Base-by-base conservation (phyloP, 2,888 invertebrate species). In the Lissocephala sabroskyi region DNA sequence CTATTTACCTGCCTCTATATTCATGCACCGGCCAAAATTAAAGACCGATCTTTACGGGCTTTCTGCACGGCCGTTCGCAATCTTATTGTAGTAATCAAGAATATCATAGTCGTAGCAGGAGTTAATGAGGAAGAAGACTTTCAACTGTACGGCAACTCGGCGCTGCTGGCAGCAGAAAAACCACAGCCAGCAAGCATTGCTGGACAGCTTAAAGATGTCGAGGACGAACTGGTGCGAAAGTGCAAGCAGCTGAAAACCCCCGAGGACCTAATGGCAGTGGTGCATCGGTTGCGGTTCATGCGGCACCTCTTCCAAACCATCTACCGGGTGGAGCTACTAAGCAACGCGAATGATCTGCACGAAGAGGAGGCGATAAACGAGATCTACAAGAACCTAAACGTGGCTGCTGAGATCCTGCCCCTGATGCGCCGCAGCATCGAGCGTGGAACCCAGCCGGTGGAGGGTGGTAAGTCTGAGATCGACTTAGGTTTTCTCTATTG, bases 111-210 rank as follows among this genome's bases (percentile, higher is more conserved):
- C 80, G 93, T 93, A 74, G 95, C 94, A 17, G 89, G 91, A 82
- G 95, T 96, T 10, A 95, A 92, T 84, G 95, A 96, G 85, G 95
- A 98, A 85, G 98, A 98, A 86, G 98, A 98, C 82, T 98, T 98
- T 82, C 96, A 98, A 83, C 91, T 84, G n/a, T 84, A 95, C 17
- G 92, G 95, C 85, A 91, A 92, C 37, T 97, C 97, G 79, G 95
- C 96, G 35, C 96, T 96, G 83, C 86, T 88, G 56, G 85, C 87
- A 1, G 86, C 86, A 49, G 90, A 91, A 28, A 94, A 96, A 80
- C 62, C 78, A 0, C 77, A 71, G 5, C 91, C 92, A 2, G 94
- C 96, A 66, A 89, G 90, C 49, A 92, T 92, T 46, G 88, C 92
- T 41, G 90, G 92, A 0, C 90, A 94, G 89, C 86, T 98, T 42